Evolutionary conservation across 2,888 invertebrate species (phyloP), one percentile per base, ranked within the genome.

Genomic region (Coremacera marginata): DNA sequence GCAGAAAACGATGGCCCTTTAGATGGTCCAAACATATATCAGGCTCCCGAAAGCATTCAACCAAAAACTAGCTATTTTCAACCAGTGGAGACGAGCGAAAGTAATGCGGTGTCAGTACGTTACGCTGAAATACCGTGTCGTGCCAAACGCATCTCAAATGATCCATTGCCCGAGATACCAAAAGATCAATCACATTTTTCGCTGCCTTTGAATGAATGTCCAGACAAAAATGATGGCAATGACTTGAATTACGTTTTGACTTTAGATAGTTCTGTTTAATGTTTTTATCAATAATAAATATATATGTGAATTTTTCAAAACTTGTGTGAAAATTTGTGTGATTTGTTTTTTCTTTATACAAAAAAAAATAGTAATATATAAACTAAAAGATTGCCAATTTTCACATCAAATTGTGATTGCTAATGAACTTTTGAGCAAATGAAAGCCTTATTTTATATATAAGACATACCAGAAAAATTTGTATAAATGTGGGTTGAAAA

Each of bases 141-240:
- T 34, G 55, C 31, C 27, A 80, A 81, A 57, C 78, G 80, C 1
- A 68, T 55, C 8, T 87, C 88, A 1, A 85, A 82, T 67, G 88
- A 88, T 82, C 86, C 86, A 2, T 77, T 88, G 52, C 88, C 88
- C 8, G 83, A 81, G 4, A 55, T 87, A 5, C 88, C 82, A n/a
- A 9, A 11, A 0, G 68, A 76, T 44, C 68, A 70, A 8, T 9
- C 65, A 0, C 57, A 49, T 3, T 11, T 62, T 14, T 55, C 70
- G 5, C 16, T 77, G 22, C 16, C 74, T 0, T n/a, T 63, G 14
- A 70, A 16, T 49, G 76, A 70, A 16, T 71, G 70, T 75, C 22
- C 71, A 11, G 76, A 79, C 19, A 62, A 16, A 16, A 25, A 9
- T 9, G 27, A 73, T 2, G 52, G 27, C n/a, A 16, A 2, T 5